A percentile compares a stretch with the other conserved stretches of the same genome.
Evolutionary conservation across 2,797 vertebrate genomes (phyloP).

Genomic region (Lagocephalus sceleratus): DNA sequence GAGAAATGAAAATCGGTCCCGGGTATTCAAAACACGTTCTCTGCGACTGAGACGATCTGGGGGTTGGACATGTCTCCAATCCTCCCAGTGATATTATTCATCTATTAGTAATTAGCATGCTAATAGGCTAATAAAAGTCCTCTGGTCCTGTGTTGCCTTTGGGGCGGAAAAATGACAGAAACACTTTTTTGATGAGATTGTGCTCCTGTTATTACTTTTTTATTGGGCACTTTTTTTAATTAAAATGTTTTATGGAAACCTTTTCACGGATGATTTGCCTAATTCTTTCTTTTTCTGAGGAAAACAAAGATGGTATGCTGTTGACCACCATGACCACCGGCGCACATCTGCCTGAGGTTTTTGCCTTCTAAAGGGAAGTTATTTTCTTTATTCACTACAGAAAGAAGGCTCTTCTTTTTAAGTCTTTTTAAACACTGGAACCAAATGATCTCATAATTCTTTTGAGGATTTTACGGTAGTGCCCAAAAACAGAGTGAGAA

Average conservation of each 20-base stretch:
- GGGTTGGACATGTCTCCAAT: slow-evolving; percentile 19
- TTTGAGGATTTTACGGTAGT: too few relatives aligned
- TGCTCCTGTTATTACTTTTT: slow-evolving; percentile 61
- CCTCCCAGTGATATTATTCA: slow-evolving; percentile 36
- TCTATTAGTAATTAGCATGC: slow-evolving; percentile 54
- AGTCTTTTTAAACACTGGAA: too few relatives aligned
- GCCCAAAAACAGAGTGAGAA: too few relatives aligned
- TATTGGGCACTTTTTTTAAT: slow-evolving; percentile 67
- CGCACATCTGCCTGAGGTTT: too few relatives aligned
- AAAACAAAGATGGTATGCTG: neutral
- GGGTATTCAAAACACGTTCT: slow-evolving; percentile 25
- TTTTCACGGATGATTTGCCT: slow-evolving; percentile 21
- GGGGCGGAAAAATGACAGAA: slow-evolving; percentile 64
- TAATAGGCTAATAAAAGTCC: slow-evolving; percentile 66
- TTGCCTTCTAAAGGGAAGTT: too few relatives aligned
- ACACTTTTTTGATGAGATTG: slow-evolving; percentile 63
- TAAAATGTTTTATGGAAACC: slow-evolving; percentile 49
- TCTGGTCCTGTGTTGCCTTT: slow-evolving; percentile 46
- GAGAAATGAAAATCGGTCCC: slow-evolving; percentile 42
- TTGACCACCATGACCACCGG: too few relatives aligned
- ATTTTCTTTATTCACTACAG: too few relatives aligned
- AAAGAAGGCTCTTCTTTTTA: too few relatives aligned
- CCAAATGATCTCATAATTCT: too few relatives aligned
- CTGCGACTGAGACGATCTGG: slow-evolving; percentile 20
- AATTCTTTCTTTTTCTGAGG: slow-evolving; percentile 39